Base-by-base conservation (phyloP, 2,888 invertebrate genomes). In the Scaptomyza reducta region DNA sequence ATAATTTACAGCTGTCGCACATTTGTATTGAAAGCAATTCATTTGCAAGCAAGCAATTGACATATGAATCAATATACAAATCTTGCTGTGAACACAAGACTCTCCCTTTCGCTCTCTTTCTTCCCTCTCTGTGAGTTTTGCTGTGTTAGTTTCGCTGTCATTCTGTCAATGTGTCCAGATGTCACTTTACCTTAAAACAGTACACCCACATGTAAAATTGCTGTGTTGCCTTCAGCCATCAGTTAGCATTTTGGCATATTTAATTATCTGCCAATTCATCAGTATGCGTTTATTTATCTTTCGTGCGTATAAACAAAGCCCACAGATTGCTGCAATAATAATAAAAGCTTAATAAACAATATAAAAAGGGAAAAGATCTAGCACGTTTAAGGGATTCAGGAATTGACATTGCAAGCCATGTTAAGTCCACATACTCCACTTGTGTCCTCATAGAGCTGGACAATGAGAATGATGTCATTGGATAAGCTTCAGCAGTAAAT, bases 201-300 rank as follows among this genome's bases (percentile, higher is more conserved):
- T 42, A 55, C 55, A 56, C 55, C 69, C 71, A 68, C 57, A 62
- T 29, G 35, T 13, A 46, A 33, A 56, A 38, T n/a, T n/a, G 18
- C 33, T 59, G 33, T 33, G 33, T 38, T 73, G 25, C 29, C 41
- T 33, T 51, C 29, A 14, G 25, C 25, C 44, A 35, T 41, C 47
- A 44, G 55, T 59, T 62, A 61, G 68, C 46, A 55, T 70, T 70
- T 58, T 50, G 70, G 70, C 49, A 45, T 62, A 74, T 74, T 74
- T 74, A 68, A 72, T 74, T 74, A 72, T 67, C 61, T 74, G 68
- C 29, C 74, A 67, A 74, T 74, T 67, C 57, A 61, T 68, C 59
- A 66, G 59, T 29, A 54, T 22, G 6, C 35, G 31, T 44, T 56
- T 38, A 40, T 72, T 46, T 47, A 35, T 65, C 13, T 41, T 18